phyloP scores from a whole-genome alignment of 2,888 invertebrate species.

The Sarcophaga rosellei region DNA sequence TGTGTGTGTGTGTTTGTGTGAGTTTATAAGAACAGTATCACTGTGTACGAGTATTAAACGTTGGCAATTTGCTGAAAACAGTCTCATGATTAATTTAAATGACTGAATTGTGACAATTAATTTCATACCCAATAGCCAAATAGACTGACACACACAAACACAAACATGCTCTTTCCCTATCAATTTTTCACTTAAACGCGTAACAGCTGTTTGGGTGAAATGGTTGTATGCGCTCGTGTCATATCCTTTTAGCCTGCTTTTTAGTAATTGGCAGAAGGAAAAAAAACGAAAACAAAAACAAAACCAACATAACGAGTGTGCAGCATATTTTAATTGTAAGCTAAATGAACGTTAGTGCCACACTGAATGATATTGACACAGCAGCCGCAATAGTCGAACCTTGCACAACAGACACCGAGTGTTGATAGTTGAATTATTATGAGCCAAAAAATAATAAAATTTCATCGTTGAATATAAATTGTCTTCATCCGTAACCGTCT shows the following conservation, averaged over 20 bases:
- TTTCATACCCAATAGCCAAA: conserved; percentile 59
- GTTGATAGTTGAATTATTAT: conserved; percentile 23
- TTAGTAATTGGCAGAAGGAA: not conserved
- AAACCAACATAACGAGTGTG: not conserved
- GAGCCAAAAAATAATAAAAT: conserved; percentile 13
- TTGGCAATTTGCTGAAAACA: conserved; percentile 66
- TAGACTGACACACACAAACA: not conserved
- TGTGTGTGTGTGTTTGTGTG: not conserved
- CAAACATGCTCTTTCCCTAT: not conserved
- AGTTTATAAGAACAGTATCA: not conserved
- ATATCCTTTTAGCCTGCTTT: conserved; percentile 4
- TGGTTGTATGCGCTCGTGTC: not conserved
- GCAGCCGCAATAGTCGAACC: not conserved
- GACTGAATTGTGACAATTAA: conserved; percentile 70
- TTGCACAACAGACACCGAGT: conserved; percentile 2
- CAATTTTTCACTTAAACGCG: not conserved
- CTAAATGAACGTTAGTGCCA: not conserved
- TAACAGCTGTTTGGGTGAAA: not conserved
- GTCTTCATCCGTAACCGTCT: conserved; percentile 41
- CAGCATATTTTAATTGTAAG: conserved; percentile 13
- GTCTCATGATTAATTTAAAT: conserved; percentile 70
- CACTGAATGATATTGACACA: conserved; percentile 33
- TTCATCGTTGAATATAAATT: conserved; percentile 12
- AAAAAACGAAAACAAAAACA: not conserved
- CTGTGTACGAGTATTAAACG: conserved; percentile 23